phyloP scores from a whole-genome alignment of 2,888 invertebrate species.

The Isoperla grammatica region DNA sequence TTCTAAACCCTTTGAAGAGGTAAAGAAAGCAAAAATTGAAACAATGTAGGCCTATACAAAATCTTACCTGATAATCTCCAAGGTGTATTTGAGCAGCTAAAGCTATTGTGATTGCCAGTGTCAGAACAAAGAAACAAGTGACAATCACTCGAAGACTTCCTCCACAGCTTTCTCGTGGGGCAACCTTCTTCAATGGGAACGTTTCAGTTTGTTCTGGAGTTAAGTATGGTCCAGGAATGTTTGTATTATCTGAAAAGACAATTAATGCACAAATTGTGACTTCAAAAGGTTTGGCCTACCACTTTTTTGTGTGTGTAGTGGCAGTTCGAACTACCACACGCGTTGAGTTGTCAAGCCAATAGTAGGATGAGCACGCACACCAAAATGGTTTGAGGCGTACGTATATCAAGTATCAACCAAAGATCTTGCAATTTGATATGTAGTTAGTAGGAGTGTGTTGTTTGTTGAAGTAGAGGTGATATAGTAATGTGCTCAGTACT shows the following conservation, averaged over 20 bases:
- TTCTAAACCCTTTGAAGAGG: too few species aligned
- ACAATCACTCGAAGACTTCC: constrained; percentile 62
- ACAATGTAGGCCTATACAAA: neutral
- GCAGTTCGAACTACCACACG: too few species aligned
- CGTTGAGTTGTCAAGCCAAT: too few species aligned
- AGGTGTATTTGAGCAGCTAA: constrained; percentile 66
- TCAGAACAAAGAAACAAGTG: constrained; percentile 58
- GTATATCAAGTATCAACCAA: too few species aligned
- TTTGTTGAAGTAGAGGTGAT: too few species aligned
- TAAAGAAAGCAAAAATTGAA: neutral
- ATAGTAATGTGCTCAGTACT: too few species aligned
- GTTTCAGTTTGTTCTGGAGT: constrained; percentile 29
- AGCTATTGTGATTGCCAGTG: constrained; percentile 63
- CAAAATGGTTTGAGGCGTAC: too few species aligned
- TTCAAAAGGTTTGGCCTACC: too few species aligned
- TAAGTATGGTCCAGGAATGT: constrained; percentile 27
- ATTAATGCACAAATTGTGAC: constrained; percentile 14
- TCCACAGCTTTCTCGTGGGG: constrained; percentile 36
- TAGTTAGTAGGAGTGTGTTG: too few species aligned
- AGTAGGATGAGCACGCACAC: too few species aligned
- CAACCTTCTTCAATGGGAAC: constrained; percentile 23
- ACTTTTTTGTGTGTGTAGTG: too few species aligned
- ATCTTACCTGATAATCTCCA: constrained; percentile 62
- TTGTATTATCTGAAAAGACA: constrained; percentile 19
- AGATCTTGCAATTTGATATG: too few species aligned